phyloP scores from a whole-genome alignment of 2,113 vertebrate species.

The Mionectes macconnelli region DNA sequence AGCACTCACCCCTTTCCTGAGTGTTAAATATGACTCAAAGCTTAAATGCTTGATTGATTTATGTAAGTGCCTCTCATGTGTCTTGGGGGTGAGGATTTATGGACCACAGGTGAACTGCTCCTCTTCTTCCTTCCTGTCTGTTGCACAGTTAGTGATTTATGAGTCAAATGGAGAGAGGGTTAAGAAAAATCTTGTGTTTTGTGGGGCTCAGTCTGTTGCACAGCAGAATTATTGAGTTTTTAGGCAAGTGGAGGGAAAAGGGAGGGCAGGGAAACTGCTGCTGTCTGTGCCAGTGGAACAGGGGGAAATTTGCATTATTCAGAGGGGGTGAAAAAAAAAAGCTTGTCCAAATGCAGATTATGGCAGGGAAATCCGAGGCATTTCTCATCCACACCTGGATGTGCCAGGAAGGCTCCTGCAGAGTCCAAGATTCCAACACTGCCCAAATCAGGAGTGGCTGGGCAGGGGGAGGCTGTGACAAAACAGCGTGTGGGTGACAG shows the following conservation, averaged over 20 bases:
- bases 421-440: neutral
- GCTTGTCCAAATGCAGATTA: neutral
- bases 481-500: neutral
- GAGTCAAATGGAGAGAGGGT: neutral
- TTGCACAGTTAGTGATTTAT: neutral
- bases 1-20: neutral
- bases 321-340: accelerated
- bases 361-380: neutral
- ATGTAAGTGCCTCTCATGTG: neutral
- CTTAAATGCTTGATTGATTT: neutral
- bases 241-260: neutral
- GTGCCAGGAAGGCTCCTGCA: neutral
- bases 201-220: neutral
- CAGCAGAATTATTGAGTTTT: neutral
- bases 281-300: neutral
- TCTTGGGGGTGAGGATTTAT: neutral
- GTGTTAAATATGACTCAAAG: neutral
- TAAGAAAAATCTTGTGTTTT: neutral
- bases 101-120: neutral
- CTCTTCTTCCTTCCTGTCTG: neutral
- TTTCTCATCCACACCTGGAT: neutral
- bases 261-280: neutral
- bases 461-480: neutral
- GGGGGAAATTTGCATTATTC: neutral
- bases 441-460: accelerated